Base-by-base conservation (phyloP, 2,113 vertebrate species). In the Notechis scutatus region DNA sequence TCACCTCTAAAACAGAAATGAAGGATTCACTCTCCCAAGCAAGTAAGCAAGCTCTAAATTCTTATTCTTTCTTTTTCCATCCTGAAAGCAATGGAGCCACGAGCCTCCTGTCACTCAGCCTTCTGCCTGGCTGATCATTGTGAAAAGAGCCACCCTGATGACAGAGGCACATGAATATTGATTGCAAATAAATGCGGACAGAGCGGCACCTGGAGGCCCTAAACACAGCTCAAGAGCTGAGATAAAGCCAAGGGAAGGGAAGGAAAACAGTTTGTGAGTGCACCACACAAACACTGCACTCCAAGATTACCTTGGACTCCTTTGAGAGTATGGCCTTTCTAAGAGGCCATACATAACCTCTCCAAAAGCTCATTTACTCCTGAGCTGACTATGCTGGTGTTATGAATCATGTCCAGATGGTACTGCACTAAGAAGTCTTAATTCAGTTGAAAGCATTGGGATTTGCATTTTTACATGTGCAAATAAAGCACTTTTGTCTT, bases 91-190 rank as follows among this genome's bases (percentile, higher is more conserved):
- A 97, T 97, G 96, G 97, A 96, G 96, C 98, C 98, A 98, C 98
- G 98, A 98, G 98, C 96, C 98, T 97, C 96, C 98, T 98, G 98
- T 98, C 98, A 98, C 90, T 97, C 98, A 98, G 97, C 97, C 97
- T 98, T 98, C 98, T 98, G 98, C 97, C 96, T 95, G 97, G 97
- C 95, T 97, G 97, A 96, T 97, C 96, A 95, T 93, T 95, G 93
- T 98, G 98, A 98, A 98, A 97, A 97, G 97, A 98, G 97, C 97
- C 96, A 94, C 95, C 97, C 98, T 98, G 98, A 96, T 96, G 96
- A 95, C 95, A 96, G 96, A 94, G 96, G 96, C 96, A 97, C 97
- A 98, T 98, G 98, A 98, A 98, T 98, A 98, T 97, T 98, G 98
- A 98, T 97, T 97, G 97, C 97, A 98, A 97, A 96, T 94, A 96